Evolutionary conservation across 2,888 invertebrate species (phyloP), one percentile per base, ranked within the genome.

Genomic region (Cephus runcator): DNA sequence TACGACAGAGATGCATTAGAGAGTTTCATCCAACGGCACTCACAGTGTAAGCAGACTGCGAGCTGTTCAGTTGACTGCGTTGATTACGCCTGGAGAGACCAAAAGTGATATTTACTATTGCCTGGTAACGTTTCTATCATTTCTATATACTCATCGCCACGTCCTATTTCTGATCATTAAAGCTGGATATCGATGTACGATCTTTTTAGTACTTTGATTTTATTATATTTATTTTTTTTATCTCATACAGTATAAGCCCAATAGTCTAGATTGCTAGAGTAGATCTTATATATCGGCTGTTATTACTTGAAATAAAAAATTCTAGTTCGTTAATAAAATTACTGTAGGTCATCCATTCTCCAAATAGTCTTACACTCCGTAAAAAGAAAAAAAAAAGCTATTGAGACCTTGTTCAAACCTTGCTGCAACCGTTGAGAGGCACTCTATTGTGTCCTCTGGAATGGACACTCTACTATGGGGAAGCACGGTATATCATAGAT

Each of bases 31-130:
- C 77, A 76, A 77, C 77, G 31, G 74, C 74, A 69, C 79, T 73
- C 34, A 69, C 71, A 40, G 78, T 76, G 73, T 71, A 69, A 73
- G 80, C 81, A 78, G 78, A 78, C 76, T 78, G 78, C 80, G 75
- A 78, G 77, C 81, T 81, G 80, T 84, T 85, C 85, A 77, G 71
- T 79, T 80, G 80, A 83, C 82, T 83, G 82, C 82, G 81, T 84
- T 86, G 83, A 86, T 86, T 84, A 82, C 83, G 81, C 82, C 78
- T 79, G 75, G 81, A 81, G 81, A 85, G 78, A 76, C 82, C 78
- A 80, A 79, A 81, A 87, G 84, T 80, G 85, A 84, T 85, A 86
- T 75, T 33, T 73, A 36, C 68, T 71, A 71, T 15, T 11, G 71
- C 30, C 23, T 34, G 11, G 11, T 23, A 15, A 71, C 71, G 12